Base-by-base conservation (phyloP, 1,140 invertebrate species). In the Lysiphlebus fabarum region DNA sequence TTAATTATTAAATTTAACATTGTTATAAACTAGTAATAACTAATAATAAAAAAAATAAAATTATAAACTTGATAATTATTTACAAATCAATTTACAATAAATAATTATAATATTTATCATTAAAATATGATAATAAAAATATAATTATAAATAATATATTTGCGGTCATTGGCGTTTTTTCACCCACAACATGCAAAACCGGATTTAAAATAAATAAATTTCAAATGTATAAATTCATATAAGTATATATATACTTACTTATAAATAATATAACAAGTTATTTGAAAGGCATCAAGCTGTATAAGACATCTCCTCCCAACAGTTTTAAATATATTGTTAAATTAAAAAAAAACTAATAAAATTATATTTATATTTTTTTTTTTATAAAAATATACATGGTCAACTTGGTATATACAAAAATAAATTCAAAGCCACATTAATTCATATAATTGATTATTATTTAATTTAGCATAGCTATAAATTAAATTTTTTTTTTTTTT, bases 401-500 rank as follows among this genome's bases (percentile, higher is more conserved):
- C 17, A 17, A 17, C 17, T 26, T 26, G 1, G 17, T 26, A 26
- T 17, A 17, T 26, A 26, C 17, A 4, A 26, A 26, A 26, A 26
- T 26, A 26, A n/a, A n/a, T n/a, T n/a, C 17, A 2, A 1, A 26
- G 17, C 17, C 17, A 26, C 58, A 59, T 59, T 59, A 59, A 59
- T 59, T 42, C 50, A 53, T n/a, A n/a, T 59, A 59, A 59, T 59
- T 59, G 50, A 53, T 58, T 58, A 51, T 26, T 58, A 42, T 26
- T 41, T 34, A 53, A 53, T 59, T 14, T 53, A 14, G 26, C 26
- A 49, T 48, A 50, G 34, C 49, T 58, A 58, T 58, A 50, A 59
- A 59, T 44, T 53, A 34, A 59, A 59, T 38, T 53, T 33, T 45
- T 53, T 41, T 44, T 17, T 42, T 12, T 6, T n/a, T 44, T 12